Evolutionary conservation across 2,888 invertebrate species (phyloP), one percentile per base, ranked within the genome.

Genomic region (Noctua janthe): DNA sequence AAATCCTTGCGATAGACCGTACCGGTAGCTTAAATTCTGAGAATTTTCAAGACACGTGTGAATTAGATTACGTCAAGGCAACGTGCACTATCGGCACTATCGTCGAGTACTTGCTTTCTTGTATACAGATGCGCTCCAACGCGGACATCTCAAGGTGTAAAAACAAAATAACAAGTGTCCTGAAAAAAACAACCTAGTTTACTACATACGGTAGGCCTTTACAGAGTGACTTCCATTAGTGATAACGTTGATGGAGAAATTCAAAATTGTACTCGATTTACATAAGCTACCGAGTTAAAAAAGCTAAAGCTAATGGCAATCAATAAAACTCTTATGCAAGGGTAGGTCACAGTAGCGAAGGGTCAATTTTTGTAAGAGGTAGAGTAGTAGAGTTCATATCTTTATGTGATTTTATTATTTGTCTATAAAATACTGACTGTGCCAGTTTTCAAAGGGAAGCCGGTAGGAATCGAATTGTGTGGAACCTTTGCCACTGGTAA

Each of bases 11-110:
- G 13, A 43, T 15, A 43, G 10, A 11, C 17, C 11, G 7, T 35
- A 66, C 13, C 15, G n/a, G 17, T 47, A 17, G 2, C 47, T 29
- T 10, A n/a, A 64, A 47, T 29, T 39, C 47, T 15, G 23, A 15
- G 11, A n/a, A 23, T 35, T 35, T 49, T 49, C 15, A 17, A 62
- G 47, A 47, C 29, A 29, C 23, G 13, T 47, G 13, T 29, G 35
- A 67, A 67, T 74, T 2, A 49, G 17, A n/a, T 70, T 51, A 71
- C 23, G 13, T 43, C n/a, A 1, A 35, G 8, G 72, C 29, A 76
- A 56, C 76, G 11, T 76, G 74, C 47, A 6, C 20, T 64, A 70
- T 74, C 35, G 15, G 29, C 47, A 35, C 15, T 20, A 74, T 74
- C 35, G 13, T 47, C 8, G 47, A 29, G 20, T 39, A 13, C n/a